Evolutionary conservation across 2,113 vertebrate species (phyloP), one percentile per base, ranked within the genome.

Genomic region (Sylvietta virens): DNA sequence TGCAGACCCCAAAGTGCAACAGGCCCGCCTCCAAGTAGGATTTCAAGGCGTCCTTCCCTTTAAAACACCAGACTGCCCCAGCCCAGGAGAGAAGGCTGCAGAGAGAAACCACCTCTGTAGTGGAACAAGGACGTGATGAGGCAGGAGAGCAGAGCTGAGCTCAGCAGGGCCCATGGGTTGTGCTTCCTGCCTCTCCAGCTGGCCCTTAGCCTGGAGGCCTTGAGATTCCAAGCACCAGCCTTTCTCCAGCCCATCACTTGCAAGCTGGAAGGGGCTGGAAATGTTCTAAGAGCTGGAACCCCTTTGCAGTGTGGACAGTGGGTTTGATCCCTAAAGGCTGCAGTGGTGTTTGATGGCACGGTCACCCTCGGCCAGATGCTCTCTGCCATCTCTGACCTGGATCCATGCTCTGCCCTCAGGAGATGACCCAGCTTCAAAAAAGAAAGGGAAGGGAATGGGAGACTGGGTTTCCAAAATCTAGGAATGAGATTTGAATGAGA

Each of bases 401-500:
- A 73, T 39, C 16, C 42, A 16, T 42, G 58, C 62, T 73, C 62
- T 5, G 48, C 10, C 24, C 15, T 20, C 5, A 6, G 26, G 54
- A 74, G 40, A 61, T 35, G 26, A 42, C 3, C 48, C 13, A 16
- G 12, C 21, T 80, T 61, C 45, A 35, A 66, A 94, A 90, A 54
- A 15, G 4, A 20, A 73, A 53, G 11, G 15, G 10, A 58, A 28
- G 4, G 28, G 8, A 73, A 45, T 30, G 45, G 27, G 11, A 61
- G n/a, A 20, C 4, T 9, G 14, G 3, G 2, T 45, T 80, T 80
- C 60, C 58, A 58, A 80, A 69, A 66, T 65, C 26, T 64, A 50
- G 11, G 5, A 15, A 30, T 1, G 13, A 69, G n/a, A 16, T 12
- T 10, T 50, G 64, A 65, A 77, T 0, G 4, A 44, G 57, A 22